Evolutionary conservation across 2,888 invertebrate species (phyloP), one percentile per base, ranked within the genome.

Genomic region (Piscicola geometra): DNA sequence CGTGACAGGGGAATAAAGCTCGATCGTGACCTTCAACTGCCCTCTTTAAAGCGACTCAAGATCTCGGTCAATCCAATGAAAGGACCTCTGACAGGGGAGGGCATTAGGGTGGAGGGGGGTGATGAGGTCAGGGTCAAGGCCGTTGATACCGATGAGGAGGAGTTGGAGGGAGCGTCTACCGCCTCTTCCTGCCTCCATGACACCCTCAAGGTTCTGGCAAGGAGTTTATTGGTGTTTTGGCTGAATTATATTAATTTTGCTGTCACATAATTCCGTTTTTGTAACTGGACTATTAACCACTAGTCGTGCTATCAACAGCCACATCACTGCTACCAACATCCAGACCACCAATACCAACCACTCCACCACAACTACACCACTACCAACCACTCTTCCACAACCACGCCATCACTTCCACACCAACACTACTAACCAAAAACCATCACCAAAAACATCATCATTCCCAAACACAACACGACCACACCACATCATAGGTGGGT

Each of bases 51-150:
- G 47, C 28, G 32, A 1, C 68, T 75, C 21, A 15, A 30, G 15
- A 75, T 84, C 28, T 81, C 82, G n/a, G 81, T 79, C 66, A 82
- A 82, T 73, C 82, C 83, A 1, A 82, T 82, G 82, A 82, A 82
- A 74, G 83, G 82, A 2, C 83, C 83, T 0, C 74, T 84, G 68
- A 80, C 81, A 9, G 76, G 78, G 66, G 60, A 56, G n/a, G 78
- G 80, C 2, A 82, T 82, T 52, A 50, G 80, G 30, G 75, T 82
- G 1, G 80, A 80, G 71, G 64, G n/a, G n/a, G 71, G 71, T 9
- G 71, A 71, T 15, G 32, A 41, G 25, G 47, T 28, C 30, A 30
- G 35, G 32, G 35, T 73, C 25, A 60, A 33, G 18, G 73, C 56
- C 52, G 52, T 64, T 1, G 73, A 73, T 36, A 64, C 73, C 21